Conservation (phyloP, 1,140 invertebrate species). For the Halictus rubicundus region DNA sequence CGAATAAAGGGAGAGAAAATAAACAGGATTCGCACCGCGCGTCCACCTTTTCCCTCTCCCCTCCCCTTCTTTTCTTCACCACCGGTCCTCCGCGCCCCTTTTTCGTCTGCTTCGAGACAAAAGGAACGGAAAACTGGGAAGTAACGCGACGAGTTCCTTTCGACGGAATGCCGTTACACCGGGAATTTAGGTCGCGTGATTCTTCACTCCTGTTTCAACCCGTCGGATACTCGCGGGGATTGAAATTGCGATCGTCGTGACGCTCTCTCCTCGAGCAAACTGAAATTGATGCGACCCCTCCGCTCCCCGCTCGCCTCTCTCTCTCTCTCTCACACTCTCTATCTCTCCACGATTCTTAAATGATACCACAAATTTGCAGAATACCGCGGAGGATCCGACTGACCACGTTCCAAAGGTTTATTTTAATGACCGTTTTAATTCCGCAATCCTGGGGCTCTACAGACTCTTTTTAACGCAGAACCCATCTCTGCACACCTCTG, state of each 20-base stretch:
- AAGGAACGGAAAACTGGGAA: background rate
- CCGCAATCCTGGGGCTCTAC: too few relatives aligned
- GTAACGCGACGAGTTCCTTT: background rate
- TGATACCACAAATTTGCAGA: background rate
- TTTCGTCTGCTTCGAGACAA: background rate
- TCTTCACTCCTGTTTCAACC: background rate
- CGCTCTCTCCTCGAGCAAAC: background rate
- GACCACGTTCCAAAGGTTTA: background rate
- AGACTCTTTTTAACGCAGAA: too few relatives aligned
- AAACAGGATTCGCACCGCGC: conserved; percentile 36
- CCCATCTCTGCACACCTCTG: too few relatives aligned
- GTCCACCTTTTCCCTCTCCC: background rate
- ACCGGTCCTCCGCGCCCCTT: background rate
- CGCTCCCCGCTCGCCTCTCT: background rate
- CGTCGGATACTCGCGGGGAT: background rate
- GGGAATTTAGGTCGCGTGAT: conserved; percentile 51
- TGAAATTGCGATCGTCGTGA: conserved; percentile 2
- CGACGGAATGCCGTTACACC: conserved; percentile 46
- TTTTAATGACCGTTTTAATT: too few relatives aligned
- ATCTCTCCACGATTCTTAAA: background rate
- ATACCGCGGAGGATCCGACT: background rate
- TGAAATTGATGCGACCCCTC: background rate
- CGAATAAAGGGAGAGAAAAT: conserved; percentile 36
- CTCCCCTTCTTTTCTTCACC: too few relatives aligned
- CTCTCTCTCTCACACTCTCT: background rate